Percentiles rank a stretch among this genome's conserved stretches.
Conservation (phyloP, 2,113 vertebrate genomes). For the Tragelaphus strepsiceros region DNA sequence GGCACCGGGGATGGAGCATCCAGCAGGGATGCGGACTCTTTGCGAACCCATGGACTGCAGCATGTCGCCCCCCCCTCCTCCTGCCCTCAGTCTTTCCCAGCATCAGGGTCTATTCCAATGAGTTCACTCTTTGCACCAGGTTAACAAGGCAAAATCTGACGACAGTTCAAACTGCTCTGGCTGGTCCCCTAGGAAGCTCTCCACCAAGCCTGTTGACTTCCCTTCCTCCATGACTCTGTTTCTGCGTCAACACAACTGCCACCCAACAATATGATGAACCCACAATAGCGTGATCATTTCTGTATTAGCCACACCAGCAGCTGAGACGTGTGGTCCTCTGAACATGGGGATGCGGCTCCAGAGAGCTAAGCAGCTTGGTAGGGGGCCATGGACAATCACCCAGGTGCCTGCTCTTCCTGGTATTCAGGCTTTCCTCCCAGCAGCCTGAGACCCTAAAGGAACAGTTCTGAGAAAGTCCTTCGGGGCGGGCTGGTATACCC, state of each 20-base stretch:
- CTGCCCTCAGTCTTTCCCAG: neutral
- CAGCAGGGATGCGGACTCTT: neutral
- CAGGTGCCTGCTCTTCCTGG: neutral
- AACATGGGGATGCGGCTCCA: neutral
- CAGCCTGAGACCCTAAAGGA: neutral
- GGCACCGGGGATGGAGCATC: accelerated
- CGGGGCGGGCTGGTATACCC: neutral
- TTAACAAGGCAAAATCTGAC: neutral
- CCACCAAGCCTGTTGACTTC: neutral
- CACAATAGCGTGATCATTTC: neutral
- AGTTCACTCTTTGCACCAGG: neutral
- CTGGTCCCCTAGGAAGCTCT: neutral
- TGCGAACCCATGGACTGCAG: neutral
- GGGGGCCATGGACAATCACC: neutral
- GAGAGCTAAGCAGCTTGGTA: neutral
- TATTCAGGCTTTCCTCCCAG: neutral
- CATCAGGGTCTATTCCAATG: neutral
- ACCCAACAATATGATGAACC: neutral
- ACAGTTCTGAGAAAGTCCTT: neutral
- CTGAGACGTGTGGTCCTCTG: neutral
- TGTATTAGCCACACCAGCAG: neutral
- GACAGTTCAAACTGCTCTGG: accelerated
- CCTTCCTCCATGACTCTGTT: neutral
- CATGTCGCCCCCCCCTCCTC: neutral
- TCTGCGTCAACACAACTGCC: neutral